Evolutionary conservation across 1,140 invertebrate genomes (phyloP), one percentile per base, ranked within the genome.

Genomic region (Drosophila kanapiae): DNA sequence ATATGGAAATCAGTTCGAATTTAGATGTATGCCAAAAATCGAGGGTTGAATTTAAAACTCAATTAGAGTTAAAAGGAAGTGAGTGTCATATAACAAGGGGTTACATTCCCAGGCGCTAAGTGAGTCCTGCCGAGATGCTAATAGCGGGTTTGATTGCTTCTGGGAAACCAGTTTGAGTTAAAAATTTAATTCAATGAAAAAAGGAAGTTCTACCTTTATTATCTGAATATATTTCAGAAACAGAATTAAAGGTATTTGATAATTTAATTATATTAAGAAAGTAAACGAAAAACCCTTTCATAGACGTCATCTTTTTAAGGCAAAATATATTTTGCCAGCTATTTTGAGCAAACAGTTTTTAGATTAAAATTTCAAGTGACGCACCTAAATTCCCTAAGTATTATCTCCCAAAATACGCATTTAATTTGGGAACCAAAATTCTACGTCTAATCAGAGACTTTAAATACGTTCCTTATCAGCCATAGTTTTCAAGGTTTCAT

Each of bases 1-100:
- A 83, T 74, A 54, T 56, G 56, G 62, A 87, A 82, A 86, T 79
- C 45, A 43, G n/a, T 72, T 59, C 37, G 23, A 31, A 18, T 60
- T 71, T 16, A 49, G n/a, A 49, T 59, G 67, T 13, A 33, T 71
- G 43, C 16, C 31, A 70, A 63, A 61, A 63, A 37, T 45, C 49
- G 37, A 49, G 75, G 74, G 75, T 56, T 77, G 61, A 51, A 56
- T 65, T 76, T 57, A 76, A 18, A 49, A 23, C 75, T 76, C 71
- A 76, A 76, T 76, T 76, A 76, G 43, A 45, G 38, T 10, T 42
- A 18, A 40, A 57, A 70, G 69, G 65, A 74, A 60, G 47, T 43
- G 10, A 27, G 13, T 18, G 47, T 43, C 42, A 58, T 72, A 54
- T 47, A 54, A 13, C 18, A 38, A 70, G 8, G 48, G 67, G 40